A percentile compares a stretch with the other conserved stretches of the same genome.
These are phyloP conservation scores for Teinopalpus imperialis DNA, from an alignment of 2,888 invertebrate genomes.

Conservation along the genomic window DNA sequence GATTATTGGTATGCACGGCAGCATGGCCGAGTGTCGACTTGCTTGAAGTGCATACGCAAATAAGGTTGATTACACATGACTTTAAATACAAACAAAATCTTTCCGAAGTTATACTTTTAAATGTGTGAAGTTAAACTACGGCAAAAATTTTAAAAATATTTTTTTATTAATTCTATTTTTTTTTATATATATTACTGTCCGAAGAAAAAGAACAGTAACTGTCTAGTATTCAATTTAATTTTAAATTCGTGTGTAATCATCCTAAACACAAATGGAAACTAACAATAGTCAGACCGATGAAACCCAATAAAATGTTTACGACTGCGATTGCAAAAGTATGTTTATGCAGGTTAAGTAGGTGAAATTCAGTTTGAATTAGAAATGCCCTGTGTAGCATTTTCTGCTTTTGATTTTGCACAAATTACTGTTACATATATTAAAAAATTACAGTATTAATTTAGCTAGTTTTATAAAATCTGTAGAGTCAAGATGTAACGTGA, in stretches of 20 bases:
- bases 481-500: too few species aligned
- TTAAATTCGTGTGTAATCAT: conserved; percentile 35
- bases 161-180: too few species aligned
- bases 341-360: conserved; percentile 25
- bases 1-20: conserved; percentile 45
- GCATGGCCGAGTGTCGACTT: conserved; percentile 36
- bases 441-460: too few species aligned
- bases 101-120: too few species aligned
- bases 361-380: conserved; percentile 15
- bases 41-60: conserved; percentile 37
- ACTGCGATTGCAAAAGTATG: conserved; percentile 49
- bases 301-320: conserved; percentile 61
- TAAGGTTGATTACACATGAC: conserved; percentile 27
- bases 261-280: conserved; percentile 50
- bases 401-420: not conserved
- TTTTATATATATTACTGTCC: too few species aligned
- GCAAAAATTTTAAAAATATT: too few species aligned
- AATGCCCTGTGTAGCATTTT: not conserved
- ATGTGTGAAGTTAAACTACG: too few species aligned
- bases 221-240: too few species aligned
- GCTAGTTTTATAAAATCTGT: too few species aligned
- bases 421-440: not conserved
- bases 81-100: conserved; percentile 18
- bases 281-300: conserved; percentile 45
- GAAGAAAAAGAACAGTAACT: too few species aligned